These are phyloP conservation scores for Erebia ligea DNA, from an alignment of 2,888 invertebrate genomes.

Conservation along the genomic window DNA sequence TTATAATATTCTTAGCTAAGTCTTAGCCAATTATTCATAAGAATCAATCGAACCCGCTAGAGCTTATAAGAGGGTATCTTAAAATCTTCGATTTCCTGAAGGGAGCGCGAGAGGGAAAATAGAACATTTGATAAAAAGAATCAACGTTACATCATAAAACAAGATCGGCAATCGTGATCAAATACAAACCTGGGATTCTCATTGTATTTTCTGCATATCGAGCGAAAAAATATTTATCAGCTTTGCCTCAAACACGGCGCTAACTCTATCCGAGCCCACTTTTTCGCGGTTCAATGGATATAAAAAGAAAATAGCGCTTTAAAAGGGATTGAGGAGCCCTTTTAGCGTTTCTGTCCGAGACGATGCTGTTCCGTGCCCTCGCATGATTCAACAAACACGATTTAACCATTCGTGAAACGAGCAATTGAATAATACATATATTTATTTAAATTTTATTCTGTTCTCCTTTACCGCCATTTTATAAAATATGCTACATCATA, in stretches of 20 bases:
- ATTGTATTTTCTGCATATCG: conserved; percentile 19
- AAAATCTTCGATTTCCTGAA: too few relatives aligned
- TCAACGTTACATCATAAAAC: neutral
- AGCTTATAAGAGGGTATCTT: too few relatives aligned
- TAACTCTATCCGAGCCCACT: conserved; percentile 63
- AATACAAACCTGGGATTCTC: conserved; percentile 10
- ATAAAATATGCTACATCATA: neutral
- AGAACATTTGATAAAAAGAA: neutral
- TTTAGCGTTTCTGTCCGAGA: conserved; percentile 62
- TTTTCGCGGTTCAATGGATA: conserved; percentile 69
- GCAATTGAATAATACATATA: conserved; percentile 42
- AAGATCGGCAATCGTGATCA: conserved; percentile 4
- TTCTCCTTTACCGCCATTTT: conserved; percentile 10
- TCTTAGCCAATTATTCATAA: too few relatives aligned
- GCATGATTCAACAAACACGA: conserved; percentile 64
- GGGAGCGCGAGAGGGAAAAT: too few relatives aligned
- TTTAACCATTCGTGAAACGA: conserved; percentile 56
- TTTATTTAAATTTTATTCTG: conserved; percentile 16
- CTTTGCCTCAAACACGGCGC: conserved; percentile 47
- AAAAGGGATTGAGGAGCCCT: conserved; percentile 64
- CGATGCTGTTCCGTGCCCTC: conserved; percentile 52
- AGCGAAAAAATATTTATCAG: conserved; percentile 49
- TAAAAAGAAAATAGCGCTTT: conserved; percentile 71
- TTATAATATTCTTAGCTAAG: too few relatives aligned
- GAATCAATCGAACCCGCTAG: too few relatives aligned